Conservation (phyloP, 2,888 invertebrate species). For the Mimachlamys varia region DNA sequence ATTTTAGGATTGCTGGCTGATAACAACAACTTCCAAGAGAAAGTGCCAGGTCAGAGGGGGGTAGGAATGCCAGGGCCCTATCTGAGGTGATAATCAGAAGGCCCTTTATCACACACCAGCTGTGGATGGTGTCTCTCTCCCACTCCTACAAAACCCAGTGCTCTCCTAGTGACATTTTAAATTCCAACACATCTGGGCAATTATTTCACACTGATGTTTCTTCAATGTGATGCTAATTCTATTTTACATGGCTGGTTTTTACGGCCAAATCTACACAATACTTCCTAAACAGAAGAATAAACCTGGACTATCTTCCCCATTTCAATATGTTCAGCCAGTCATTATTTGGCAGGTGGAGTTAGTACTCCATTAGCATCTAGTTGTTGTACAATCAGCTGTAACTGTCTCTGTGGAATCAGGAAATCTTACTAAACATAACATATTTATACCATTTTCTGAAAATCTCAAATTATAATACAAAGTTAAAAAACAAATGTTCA, state of each 20-base stretch:
- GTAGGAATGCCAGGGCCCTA: neutral
- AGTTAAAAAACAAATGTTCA: too few species aligned
- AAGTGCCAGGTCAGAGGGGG: neutral
- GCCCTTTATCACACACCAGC: slow-evolving; percentile 2
- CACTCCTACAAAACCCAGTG: neutral
- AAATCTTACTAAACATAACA: too few species aligned
- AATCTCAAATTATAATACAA: neutral
- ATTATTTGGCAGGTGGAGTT: neutral
- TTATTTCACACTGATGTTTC: slow-evolving; percentile 6
- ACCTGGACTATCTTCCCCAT: too few species aligned
- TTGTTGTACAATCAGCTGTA: neutral
- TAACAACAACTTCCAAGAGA: neutral
- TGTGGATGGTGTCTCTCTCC: neutral
- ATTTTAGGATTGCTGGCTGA: neutral
- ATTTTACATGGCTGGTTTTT: neutral
- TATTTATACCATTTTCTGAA: neutral
- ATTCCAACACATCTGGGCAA: slow-evolving; percentile 6
- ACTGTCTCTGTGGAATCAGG: too few species aligned
- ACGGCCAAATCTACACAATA: too few species aligned
- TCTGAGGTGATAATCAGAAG: neutral
- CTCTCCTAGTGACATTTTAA: neutral
- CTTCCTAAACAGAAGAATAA: too few species aligned
- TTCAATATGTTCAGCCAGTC: neutral
- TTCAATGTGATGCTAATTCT: neutral
- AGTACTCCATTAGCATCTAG: neutral